A percentile compares a stretch with the other conserved stretches of the same genome.
These are phyloP conservation scores for Gymnobelideus leadbeateri DNA, from an alignment of 2,113 vertebrate species.

Conservation along the genomic window DNA sequence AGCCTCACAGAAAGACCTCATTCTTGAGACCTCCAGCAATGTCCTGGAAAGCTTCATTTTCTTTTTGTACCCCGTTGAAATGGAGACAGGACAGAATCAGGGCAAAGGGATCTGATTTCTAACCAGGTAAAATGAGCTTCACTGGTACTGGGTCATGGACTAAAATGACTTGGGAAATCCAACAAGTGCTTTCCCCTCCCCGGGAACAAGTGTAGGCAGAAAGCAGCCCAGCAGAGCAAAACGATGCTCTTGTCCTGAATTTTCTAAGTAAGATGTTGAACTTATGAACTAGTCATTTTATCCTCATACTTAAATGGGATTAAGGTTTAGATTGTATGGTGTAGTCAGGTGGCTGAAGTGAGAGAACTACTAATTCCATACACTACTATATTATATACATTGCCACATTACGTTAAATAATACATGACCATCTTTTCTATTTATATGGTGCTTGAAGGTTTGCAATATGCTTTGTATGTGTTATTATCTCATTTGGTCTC, in stretches of 20 bases:
- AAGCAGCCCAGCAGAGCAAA: conserved; percentile 57
- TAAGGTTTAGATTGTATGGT: conserved; percentile 75
- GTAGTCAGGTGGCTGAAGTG: conserved; percentile 54
- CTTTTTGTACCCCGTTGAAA: conserved; percentile 50
- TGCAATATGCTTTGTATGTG: neutral
- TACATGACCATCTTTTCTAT: conserved; percentile 73
- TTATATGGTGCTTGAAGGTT: conserved; percentile 22
- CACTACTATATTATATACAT: neutral
- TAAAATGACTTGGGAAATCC: conserved; percentile 65
- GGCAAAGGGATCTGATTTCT: conserved; percentile 61
- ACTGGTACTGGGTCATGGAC: conserved; percentile 51
- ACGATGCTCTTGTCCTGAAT: conserved; percentile 15
- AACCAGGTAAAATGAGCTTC: conserved; percentile 68
- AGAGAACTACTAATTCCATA: conserved; percentile 28
- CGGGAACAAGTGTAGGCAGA: conserved; percentile 26
- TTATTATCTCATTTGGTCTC: neutral
- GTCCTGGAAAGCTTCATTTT: conserved; percentile 39
- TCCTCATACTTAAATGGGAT: conserved; percentile 71
- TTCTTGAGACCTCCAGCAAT: neutral
- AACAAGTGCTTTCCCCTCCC: conserved; percentile 52
- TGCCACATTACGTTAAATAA: conserved; percentile 65
- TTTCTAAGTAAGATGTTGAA: conserved; percentile 46
- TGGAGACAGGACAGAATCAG: conserved; percentile 29
- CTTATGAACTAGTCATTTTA: conserved; percentile 62
- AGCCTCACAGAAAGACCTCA: conserved; percentile 25